Percentiles rank a stretch among this genome's conserved stretches.
These are phyloP conservation scores for Manacus vitellinus DNA, from an alignment of 2,113 vertebrate genomes.

Conservation along the genomic window DNA sequence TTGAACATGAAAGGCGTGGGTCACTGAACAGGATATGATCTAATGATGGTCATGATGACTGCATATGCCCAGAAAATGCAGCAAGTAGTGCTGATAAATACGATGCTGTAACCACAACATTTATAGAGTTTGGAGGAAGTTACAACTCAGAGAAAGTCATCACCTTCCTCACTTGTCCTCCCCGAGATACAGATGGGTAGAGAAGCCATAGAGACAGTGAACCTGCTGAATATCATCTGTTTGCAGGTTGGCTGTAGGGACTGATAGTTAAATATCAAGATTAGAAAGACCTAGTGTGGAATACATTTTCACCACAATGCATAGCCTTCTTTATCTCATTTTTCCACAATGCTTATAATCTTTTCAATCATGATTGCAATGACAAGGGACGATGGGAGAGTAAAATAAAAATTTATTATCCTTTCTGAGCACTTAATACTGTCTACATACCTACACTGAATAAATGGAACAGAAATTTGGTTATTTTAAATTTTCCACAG, in stretches of 20 bases:
- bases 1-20: background rate
- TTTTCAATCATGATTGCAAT: background rate
- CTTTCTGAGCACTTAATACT: background rate
- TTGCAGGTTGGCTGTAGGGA: background rate
- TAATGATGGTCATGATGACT: background rate
- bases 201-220: background rate
- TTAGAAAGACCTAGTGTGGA: background rate
- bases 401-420: background rate
- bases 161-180: background rate
- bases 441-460: background rate
- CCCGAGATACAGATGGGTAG: background rate
- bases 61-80: background rate
- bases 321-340: background rate
- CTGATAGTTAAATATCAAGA: background rate
- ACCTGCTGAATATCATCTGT: background rate
- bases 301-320: background rate
- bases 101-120: background rate
- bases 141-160: background rate
- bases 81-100: background rate
- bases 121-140: background rate
- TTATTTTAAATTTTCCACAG: background rate
- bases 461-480: background rate
- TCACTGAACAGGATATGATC: background rate
- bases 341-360: background rate
- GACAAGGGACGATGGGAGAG: background rate